Evolutionary conservation across 2,113 vertebrate species (phyloP).

Genomic region (Strix uralensis): DNA sequence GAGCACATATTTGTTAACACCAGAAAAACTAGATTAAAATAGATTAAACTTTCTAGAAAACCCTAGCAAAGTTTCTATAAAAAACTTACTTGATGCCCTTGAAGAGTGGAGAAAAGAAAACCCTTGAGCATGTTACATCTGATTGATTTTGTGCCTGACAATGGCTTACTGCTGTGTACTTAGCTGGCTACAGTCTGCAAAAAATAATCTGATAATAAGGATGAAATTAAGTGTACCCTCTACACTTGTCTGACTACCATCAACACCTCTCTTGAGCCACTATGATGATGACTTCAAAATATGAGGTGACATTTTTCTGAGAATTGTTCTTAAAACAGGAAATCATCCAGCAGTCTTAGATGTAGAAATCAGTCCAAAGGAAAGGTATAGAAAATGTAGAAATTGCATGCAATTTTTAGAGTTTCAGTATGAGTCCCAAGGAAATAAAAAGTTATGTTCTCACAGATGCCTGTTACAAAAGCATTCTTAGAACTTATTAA

Average conservation of each 20-base stretch:
- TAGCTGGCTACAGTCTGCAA: background rate
- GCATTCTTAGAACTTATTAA: background rate
- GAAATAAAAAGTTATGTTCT: background rate
- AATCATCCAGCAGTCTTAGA: background rate
- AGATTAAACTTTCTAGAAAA: background rate
- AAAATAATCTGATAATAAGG: background rate
- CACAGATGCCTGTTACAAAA: background rate
- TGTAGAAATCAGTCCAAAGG: background rate
- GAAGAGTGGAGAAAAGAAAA: background rate
- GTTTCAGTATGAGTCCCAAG: too few relatives aligned
- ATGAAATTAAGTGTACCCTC: background rate
- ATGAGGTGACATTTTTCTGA: background rate
- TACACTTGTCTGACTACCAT: background rate
- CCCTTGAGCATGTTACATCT: background rate
- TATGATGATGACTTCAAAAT: too few relatives aligned
- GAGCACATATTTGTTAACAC: rapidly evolving
- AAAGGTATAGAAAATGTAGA: background rate
- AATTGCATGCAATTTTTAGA: background rate
- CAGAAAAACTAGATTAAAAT: background rate
- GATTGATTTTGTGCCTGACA: background rate
- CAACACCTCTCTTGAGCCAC: background rate
- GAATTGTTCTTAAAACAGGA: background rate
- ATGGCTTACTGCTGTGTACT: background rate
- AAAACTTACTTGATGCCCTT: rapidly evolving
- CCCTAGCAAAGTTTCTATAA: rapidly evolving